Evolutionary conservation across 2,113 vertebrate species (phyloP), one percentile per base, ranked within the genome.

Genomic region (Muntiacus reevesi): DNA sequence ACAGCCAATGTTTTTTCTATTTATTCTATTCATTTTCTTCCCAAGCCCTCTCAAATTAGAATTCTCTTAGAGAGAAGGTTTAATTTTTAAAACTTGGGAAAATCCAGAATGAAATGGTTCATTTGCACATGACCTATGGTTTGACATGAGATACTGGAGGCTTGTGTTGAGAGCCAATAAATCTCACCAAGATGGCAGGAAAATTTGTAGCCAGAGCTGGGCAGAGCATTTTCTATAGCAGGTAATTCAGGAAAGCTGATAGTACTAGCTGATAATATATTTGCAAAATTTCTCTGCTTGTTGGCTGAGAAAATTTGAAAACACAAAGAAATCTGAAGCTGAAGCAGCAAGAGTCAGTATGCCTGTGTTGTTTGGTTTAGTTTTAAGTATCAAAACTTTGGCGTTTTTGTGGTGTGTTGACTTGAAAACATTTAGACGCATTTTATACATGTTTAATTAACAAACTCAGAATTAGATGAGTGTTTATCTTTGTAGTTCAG

Each of bases 161-260:
- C 45, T 90, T 76, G 54, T 50, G 59, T 87, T 83, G 36, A 96
- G 45, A 95, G 40, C 45, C 64, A 93, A 30, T 96, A 97, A 93
- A 95, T 97, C 82, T 94, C 76, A 43, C 15, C 81, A 87, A 91
- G 25, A 83, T 55, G 59, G 83, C 83, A 96, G 43, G 54, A 89
- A 91, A 97, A 93, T 89, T 81, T 91, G 83, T 89, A 95, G 67
- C 52, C 28, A 71, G 78, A 96, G 40, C 40, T 93, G 12, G 90
- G 76, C 36, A 87, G 87, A 93, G 54, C 85, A 55, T 89, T 90
- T 92, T 67, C 91, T 79, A 43, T 33, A 57, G 62, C 52, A 94
- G n/a, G 54, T 36, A 95, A 87, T 95, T 85, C 79, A 94, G 95
- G 88, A 82, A 84, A 84, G 13, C 25, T 93, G 57, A 81, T 62